A percentile compares a stretch with the other conserved stretches of the same genome.
These are phyloP conservation scores for Parauchenoglanis ngamensis DNA, from an alignment of 2,797 vertebrate species.

Conservation along the genomic window DNA sequence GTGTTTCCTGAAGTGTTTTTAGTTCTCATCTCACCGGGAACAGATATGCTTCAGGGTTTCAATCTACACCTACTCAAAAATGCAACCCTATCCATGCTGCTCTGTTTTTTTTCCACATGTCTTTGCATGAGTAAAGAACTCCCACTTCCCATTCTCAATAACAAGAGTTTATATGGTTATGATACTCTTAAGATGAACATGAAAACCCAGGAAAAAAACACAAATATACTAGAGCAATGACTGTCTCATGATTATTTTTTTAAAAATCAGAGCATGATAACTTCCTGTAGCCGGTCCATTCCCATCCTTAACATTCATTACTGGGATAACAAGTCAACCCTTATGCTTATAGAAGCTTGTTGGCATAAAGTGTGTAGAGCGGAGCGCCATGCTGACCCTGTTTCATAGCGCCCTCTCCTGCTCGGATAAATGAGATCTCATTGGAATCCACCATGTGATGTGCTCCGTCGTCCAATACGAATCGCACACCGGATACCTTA, in stretches of 20 bases:
- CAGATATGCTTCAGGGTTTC: not conserved
- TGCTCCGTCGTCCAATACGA: constrained; percentile 88
- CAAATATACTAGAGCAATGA: not conserved
- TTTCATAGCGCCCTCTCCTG: constrained; percentile 91
- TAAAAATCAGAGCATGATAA: not conserved
- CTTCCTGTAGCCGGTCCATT: not conserved
- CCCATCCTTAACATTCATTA: not conserved
- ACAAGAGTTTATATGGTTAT: not conserved
- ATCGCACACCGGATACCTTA: constrained; percentile 87
- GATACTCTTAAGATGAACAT: not conserved
- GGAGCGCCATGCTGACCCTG: constrained; percentile 77
- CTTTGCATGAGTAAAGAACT: not conserved
- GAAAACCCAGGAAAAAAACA: not conserved
- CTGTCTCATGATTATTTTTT: not conserved
- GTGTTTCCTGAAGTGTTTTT: not conserved
- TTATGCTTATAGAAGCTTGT: not conserved
- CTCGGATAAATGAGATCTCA: constrained; percentile 92
- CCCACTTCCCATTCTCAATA: not conserved
- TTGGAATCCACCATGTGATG: constrained; percentile 97
- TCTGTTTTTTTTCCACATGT: not conserved
- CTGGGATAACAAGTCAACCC: not conserved
- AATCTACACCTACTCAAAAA: not conserved
- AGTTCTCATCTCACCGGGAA: not conserved
- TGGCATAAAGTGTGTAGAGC: not conserved
- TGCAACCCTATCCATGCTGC: not conserved